These are phyloP conservation scores for Perca flavescens DNA, from an alignment of 2,113 vertebrate species.

Conservation along the genomic window DNA sequence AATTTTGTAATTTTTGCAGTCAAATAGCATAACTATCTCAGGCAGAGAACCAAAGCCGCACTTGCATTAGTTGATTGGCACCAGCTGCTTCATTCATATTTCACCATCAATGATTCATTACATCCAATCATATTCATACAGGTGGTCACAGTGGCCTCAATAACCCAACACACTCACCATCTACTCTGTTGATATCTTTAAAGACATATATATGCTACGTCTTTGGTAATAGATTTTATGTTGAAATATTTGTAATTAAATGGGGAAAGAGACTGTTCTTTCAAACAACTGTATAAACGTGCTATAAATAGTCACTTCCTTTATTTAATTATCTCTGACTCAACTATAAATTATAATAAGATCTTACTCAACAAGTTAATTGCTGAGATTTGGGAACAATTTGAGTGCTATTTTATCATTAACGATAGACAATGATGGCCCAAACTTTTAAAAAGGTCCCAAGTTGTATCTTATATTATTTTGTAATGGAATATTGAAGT, in stretches of 20 bases:
- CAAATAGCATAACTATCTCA: not conserved
- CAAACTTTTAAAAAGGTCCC: not conserved
- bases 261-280: too few relatives aligned
- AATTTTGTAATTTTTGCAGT: not conserved
- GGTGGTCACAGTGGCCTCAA: too few relatives aligned
- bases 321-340: too few relatives aligned
- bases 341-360: not conserved
- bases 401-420: not conserved
- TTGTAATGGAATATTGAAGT: not conserved
- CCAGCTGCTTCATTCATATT: slow-evolving; percentile 30
- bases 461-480: not conserved
- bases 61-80: too few relatives aligned
- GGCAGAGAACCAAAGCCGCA: not conserved
- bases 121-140: not conserved
- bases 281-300: not conserved
- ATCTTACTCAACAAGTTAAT: not conserved
- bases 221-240: too few relatives aligned
- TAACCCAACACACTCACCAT: not conserved
- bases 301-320: too few relatives aligned
- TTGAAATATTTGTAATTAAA: not conserved
- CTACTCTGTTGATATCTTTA: not conserved
- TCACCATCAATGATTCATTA: not conserved
- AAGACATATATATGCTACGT: not conserved
- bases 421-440: not conserved
- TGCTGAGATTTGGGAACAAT: too few relatives aligned